Base-by-base conservation (phyloP, 2,888 invertebrate genomes). In the Agapetus fuscipes region DNA sequence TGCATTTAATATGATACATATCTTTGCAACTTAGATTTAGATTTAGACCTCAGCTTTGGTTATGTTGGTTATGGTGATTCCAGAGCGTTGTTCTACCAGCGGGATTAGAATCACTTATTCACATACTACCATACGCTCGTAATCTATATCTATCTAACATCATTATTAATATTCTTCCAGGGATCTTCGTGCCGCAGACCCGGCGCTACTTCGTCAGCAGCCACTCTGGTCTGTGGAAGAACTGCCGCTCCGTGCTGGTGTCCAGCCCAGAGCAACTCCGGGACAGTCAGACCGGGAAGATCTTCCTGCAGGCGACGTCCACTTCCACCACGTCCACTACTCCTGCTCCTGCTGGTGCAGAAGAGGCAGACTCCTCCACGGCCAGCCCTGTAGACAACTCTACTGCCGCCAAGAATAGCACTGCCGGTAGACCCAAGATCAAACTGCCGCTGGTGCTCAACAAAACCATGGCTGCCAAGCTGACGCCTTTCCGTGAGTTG, bases 141-240 rank as follows among this genome's bases (percentile, higher is more conserved):
- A n/a, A n/a, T n/a, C n/a, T n/a, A n/a, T n/a, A n/a, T n/a, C n/a
- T n/a, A n/a, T n/a, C n/a, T n/a, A n/a, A n/a, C n/a, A n/a, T n/a
- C n/a, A n/a, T n/a, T n/a, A n/a, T n/a, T n/a, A n/a, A n/a, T n/a
- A n/a, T n/a, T 17, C 49, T 60, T 53, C 12, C 59, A 76, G 77
- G 74, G 53, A 71, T 76, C 48, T 72, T 66, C 53, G 62, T 78
- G 44, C 68, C 67, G 1, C 60, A 64, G 34, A 72, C 68, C 16
- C 64, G 70, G 7, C 58, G 74, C 39, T 78, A 73, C 52, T 76
- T 83, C 38, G 59, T 81, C 54, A 72, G 70, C 51, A 81, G 81
- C 48, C 71, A 83, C 52, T 75, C 79, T 3, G 84, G 85, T 1
- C 60, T 85, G 5, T 84, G 83, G 82, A 69, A 71, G 52, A 71